Evolutionary conservation across 2,797 vertebrate species (phyloP), one percentile per base, ranked within the genome.

Genomic region (Apogon hyalosoma): DNA sequence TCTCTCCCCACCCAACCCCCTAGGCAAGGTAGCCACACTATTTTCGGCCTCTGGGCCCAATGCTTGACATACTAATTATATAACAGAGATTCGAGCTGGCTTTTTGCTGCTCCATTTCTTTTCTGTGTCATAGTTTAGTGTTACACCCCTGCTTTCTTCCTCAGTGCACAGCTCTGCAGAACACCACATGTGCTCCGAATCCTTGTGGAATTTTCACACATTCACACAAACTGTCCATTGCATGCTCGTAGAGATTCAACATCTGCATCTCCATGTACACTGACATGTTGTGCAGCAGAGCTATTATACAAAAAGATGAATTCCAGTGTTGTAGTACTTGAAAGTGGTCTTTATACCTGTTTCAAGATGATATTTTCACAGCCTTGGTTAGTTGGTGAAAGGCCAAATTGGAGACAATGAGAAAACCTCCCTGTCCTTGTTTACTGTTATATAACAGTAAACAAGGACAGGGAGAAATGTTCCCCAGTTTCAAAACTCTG

Each of bases 91-190:
- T 74, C 73, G 28, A 69, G 75, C 77, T 77, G 31, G 19, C 66
- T 77, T 87, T 85, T 85, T 89, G 79, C 86, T 84, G 89, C 90
- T 89, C 88, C 87, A 89, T 82, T 91, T 89, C 84, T 87, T 90
- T 90, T 89, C 84, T 78, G 74, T 90, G 86, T 85, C 85, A 42
- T 76, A 85, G 79, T 88, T 90, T 86, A 82, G 53, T 74, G 65
- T 87, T 82, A 73, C 80, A 42, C 33, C 65, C 40, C 0, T 15
- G 69, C 55, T 49, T 67, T 83, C 79, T 70, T 66, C 15, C 12
- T 79, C 79, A 72, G 69, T 77, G 52, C 51, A 31, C 49, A 5
- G 24, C 47, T 55, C 66, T 11, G 64, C 71, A 51, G 5, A 67
- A 43, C 67, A 68, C 39, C 13, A 1, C 31, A 49, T 21, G 69